Evolutionary conservation across 2,113 vertebrate species (phyloP), one percentile per base, ranked within the genome.

Genomic region (Silurus asotus): DNA sequence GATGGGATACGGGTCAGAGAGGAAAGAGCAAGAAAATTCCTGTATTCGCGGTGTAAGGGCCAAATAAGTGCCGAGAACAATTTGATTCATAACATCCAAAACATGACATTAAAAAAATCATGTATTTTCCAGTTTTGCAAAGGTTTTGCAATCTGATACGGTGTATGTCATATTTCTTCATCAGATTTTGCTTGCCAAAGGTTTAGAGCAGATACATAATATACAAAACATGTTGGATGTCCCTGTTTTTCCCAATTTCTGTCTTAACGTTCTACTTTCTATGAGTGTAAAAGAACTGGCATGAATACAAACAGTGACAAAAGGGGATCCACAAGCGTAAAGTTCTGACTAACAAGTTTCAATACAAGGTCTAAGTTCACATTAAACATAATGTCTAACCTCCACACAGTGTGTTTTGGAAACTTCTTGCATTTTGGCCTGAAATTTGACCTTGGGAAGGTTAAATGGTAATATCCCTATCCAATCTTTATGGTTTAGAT

Each of bases 41-140:
- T 6, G 15, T 25, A 62, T 76, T 75, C 13, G 59, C 10, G 19
- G 48, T 17, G 48, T 45, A n/a, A 23, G n/a, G 79, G 15, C 8
- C 20, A 58, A 78, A 78, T 14, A 49, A 65, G 78, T 77, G 72
- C 37, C 6, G 84, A 56, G 69, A 86, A 65, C 17, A 61, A 62
- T 45, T 2, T 79, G 11, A 86, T 88, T 65, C 82, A 67, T 61
- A 84, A 87, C 14, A 17, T 69, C 76, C 49, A 81, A 56, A 84
- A 45, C 20, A 86, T 9, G 49, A 20, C 20, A 56, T n/a, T 0
- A 75, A 53, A 56, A 53, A 55, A 28, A 15, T 20, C 0, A 28
- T 45, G 51, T 81, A 9, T 37, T 61, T 37, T 75, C 8, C 19
- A 58, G 15, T 45, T 48, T 78, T 85, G 61, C n/a, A 85, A 69